These are phyloP conservation scores for Nesoenas mayeri DNA, from an alignment of 2,113 vertebrate species.

Conservation along the genomic window DNA sequence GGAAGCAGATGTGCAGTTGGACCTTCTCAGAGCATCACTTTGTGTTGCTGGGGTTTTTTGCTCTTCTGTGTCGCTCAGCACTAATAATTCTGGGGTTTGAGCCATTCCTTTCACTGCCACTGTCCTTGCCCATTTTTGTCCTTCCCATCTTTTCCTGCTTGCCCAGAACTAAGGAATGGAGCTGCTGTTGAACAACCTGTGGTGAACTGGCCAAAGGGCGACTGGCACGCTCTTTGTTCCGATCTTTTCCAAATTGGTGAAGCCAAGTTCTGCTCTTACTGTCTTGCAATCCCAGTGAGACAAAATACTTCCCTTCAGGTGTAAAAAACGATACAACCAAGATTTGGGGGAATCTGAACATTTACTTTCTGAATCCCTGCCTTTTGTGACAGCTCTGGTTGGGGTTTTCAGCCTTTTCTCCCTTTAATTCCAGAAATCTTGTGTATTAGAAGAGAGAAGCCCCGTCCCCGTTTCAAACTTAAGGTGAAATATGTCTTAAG, in stretches of 20 bases:
- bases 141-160: background rate
- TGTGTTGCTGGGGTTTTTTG: background rate
- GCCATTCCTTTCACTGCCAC: background rate
- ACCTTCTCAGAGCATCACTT: background rate
- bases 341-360: background rate
- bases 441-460: background rate
- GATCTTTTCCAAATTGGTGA: background rate
- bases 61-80: background rate
- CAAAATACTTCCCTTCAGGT: background rate
- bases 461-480: background rate
- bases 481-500: background rate
- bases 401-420: background rate
- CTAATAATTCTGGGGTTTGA: background rate
- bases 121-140: background rate
- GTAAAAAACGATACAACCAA: background rate
- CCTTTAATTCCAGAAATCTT: background rate
- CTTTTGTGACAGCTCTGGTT: background rate
- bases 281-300: background rate
- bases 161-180: background rate
- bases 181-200: background rate
- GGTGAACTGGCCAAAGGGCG: background rate
- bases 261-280: background rate
- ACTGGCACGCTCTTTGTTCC: background rate
- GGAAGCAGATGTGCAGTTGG: background rate
- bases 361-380: background rate